A percentile compares a stretch with the other conserved stretches of the same genome.
Evolutionary conservation across 2,113 vertebrate genomes (phyloP).

Genomic region (Aix galericulata): DNA sequence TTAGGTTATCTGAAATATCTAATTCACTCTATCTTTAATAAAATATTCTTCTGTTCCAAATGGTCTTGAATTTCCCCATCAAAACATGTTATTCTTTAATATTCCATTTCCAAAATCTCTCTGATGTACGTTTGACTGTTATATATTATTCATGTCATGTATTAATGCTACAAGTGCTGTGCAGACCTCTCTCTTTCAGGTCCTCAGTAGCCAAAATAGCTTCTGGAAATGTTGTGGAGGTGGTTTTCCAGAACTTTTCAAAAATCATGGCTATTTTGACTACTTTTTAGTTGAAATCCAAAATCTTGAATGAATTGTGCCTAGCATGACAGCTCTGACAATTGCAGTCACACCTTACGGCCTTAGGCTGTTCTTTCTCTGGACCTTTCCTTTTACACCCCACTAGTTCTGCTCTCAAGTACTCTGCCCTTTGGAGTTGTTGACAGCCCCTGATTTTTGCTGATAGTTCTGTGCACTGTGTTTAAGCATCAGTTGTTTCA

Average conservation of each 20-base stretch:
- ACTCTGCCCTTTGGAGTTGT: neutral
- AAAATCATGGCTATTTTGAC: neutral
- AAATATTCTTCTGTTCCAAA: neutral
- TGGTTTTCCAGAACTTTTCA: neutral
- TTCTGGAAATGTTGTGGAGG: neutral
- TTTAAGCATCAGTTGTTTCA: neutral
- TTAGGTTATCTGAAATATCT: neutral
- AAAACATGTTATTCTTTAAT: neutral
- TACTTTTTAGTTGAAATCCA: neutral
- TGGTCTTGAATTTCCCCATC: neutral
- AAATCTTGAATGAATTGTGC: neutral
- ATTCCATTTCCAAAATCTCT: neutral
- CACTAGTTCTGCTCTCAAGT: neutral
- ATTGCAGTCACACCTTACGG: neutral
- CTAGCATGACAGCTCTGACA: neutral
- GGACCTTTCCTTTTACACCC: neutral
- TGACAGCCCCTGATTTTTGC: neutral
- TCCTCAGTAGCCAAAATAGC: neutral
- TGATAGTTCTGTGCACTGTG: neutral
- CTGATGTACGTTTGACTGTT: neutral
- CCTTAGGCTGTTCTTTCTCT: neutral
- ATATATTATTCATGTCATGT: neutral
- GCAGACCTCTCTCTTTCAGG: neutral
- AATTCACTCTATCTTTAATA: neutral
- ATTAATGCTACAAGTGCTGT: neutral